Evolutionary conservation across 2,113 vertebrate species (phyloP), one percentile per base, ranked within the genome.

Genomic region (Scatophagus argus): DNA sequence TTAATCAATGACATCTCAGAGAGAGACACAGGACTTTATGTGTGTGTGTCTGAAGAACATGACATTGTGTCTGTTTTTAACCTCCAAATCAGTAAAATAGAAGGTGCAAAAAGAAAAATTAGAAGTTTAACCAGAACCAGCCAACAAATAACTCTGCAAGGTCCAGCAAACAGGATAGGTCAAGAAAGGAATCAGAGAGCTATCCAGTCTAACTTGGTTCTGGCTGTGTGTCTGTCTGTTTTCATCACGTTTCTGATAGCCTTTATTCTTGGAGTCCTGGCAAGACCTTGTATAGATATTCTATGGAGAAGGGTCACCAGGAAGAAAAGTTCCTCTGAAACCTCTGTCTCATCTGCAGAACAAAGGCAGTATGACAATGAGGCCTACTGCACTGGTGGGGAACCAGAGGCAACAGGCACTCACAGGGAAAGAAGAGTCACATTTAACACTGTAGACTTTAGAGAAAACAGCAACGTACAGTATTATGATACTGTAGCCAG

Each of bases 211-310:
- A 31, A 95, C 17, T 88, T 97, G 5, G 5, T 64, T 1, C 62
- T 97, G 75, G 96, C 96, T 0, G 84, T 98, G 38, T 95, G 94
- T 79, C 93, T 99, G 54, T 96, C 97, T 0, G 93, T 99, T 82
- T 69, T 97, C 52, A 87, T 97, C 66, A 97, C 97, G 0, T 99
- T 98, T 62, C 31, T 96, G 1, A 79, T 94, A 44, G 96, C 97
- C 27, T 99, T 99, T 89, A 90, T 95, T 44, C 88, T 98, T 47
- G 97, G 97, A 36, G 94, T 93, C 41, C 60, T 97, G 3, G 59
- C 92, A 9, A 95, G 97, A 88, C 97, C 97, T 19, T 93, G 87
- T 51, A 52, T 97, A 7, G 93, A 94, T 23, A 83, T 38, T 6
- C 85, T 96, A 27, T 96, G 94, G 90, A 88, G 55, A 64, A 91